Base-by-base conservation (phyloP, 2,797 vertebrate species). In the Dryobates pubescens region DNA sequence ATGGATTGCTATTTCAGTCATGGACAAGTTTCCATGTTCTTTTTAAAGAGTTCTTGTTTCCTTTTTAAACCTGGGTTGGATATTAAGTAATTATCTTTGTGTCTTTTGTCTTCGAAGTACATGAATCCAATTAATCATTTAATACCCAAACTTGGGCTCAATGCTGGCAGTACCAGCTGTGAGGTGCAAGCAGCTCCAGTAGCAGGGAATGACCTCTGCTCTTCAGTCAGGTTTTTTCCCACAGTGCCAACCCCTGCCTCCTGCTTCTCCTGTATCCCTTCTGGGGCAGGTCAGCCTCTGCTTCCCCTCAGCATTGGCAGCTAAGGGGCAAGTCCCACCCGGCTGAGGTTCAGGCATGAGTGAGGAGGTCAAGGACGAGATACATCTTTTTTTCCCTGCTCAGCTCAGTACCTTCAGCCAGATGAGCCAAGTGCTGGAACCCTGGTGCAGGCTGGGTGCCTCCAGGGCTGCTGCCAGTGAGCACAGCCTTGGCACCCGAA, bases 321-420 rank as follows among this genome's bases (percentile, higher is more conserved):
- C 27, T 1, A 23, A 36, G 77, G 71, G 26, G 12, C 68, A 20
- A 17, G 67, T 54, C 18, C 70, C 20, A 34, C 62, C 47, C 2
- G 3, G 24, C 38, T 27, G 76, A 57, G 3, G 15, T 3, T 14
- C 0, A 2, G 59, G 20, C 11, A 27, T 1, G 0, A 63, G 68
- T 4, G 2, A 17, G 0, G 9, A 3, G 17, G 30, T n/a, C 10
- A 30, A 65, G 56, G 58, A 32, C 0, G 2, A 34, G 12, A 2
- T 0, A 19, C 0, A 7, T 69, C 7, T 0, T 13, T 32, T 23
- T 5, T 49, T 29, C 16, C 74, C 63, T 0, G 4, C 72, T 19
- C 6, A 7, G 17, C 27, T 9, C 19, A 2, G 49, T 1, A 6
- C 7, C 49, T 47, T 9, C 29, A 6, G 67, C 38, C 16, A 4